phyloP scores from a whole-genome alignment of 2,888 invertebrate species.

The Phlogophora meticulosa region DNA sequence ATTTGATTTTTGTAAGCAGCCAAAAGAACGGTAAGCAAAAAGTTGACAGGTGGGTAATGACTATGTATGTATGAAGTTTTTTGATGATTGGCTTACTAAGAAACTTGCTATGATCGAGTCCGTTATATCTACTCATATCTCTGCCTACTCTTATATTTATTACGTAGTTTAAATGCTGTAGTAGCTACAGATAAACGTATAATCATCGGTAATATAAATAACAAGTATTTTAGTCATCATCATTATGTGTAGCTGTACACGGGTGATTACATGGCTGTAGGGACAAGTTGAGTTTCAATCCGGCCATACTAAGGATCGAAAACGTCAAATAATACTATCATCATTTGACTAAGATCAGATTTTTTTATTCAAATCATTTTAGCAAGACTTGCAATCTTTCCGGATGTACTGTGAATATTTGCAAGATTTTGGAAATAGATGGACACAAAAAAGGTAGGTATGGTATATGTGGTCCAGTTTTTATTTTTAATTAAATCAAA shows the following conservation, averaged over 20 bases:
- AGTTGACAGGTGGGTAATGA: conserved; percentile 25
- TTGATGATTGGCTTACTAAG: conserved; percentile 18
- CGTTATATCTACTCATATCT: conserved; percentile 11
- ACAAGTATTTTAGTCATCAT: not conserved
- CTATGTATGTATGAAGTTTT: conserved; percentile 18
- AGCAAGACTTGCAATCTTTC: not conserved
- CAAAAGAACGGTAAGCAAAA: conserved; percentile 33
- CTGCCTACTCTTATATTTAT: not conserved
- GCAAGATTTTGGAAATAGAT: conserved; percentile 6
- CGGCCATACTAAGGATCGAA: not conserved
- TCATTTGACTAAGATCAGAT: not conserved
- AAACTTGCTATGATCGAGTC: conserved; percentile 25
- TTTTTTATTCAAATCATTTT: not conserved
- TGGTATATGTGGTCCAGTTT: conserved; percentile 1
- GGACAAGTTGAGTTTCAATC: not conserved
- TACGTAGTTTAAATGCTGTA: conserved; percentile 4
- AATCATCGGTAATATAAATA: conserved; percentile 9
- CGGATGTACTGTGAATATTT: not conserved
- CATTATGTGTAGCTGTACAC: not conserved
- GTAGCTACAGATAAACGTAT: not conserved
- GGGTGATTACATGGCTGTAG: not conserved
- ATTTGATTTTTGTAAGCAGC: conserved; percentile 10
- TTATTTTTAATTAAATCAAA: not conserved
- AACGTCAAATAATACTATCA: not conserved
- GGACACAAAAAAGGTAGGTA: too few relatives aligned